phyloP scores from a whole-genome alignment of 2,888 invertebrate genomes.

The Eupsilia transversa region DNA sequence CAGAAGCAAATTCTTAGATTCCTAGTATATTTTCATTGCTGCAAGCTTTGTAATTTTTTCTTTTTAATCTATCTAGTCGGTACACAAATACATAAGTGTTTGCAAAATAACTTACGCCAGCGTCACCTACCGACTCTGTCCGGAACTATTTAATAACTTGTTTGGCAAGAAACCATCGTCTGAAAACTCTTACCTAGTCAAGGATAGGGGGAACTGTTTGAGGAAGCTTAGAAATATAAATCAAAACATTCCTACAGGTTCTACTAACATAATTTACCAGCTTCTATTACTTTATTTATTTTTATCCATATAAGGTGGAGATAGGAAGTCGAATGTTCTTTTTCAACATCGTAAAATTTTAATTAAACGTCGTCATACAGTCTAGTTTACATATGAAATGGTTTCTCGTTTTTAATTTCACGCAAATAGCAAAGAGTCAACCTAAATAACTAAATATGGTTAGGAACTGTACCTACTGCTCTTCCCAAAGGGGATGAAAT shows the following conservation, averaged over 20 bases:
- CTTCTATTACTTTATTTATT: background rate
- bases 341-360: background rate
- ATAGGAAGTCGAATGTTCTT: background rate
- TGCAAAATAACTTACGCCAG: background rate
- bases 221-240: background rate
- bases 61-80: no score
- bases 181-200: background rate
- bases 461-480: conserved; percentile 13
- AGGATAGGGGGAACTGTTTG: conserved; percentile 40
- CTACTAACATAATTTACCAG: background rate
- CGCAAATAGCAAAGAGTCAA: conserved; percentile 5
- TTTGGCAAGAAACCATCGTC: background rate
- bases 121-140: conserved; percentile 27
- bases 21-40: background rate
- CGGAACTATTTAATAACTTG: conserved; percentile 13
- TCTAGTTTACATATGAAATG: conserved; percentile 2
- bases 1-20: background rate
- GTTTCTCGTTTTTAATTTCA: background rate
- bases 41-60: background rate
- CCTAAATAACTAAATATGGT: conserved; percentile 11
- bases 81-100: background rate
- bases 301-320: background rate
- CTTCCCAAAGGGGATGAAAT: conserved; percentile 4
- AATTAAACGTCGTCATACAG: background rate
- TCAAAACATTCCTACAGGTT: conserved; percentile 19